Percentiles rank a stretch among this genome's conserved stretches.
Conservation (phyloP, 2,797 vertebrate genomes). For the Gadopsis bispinosus region DNA sequence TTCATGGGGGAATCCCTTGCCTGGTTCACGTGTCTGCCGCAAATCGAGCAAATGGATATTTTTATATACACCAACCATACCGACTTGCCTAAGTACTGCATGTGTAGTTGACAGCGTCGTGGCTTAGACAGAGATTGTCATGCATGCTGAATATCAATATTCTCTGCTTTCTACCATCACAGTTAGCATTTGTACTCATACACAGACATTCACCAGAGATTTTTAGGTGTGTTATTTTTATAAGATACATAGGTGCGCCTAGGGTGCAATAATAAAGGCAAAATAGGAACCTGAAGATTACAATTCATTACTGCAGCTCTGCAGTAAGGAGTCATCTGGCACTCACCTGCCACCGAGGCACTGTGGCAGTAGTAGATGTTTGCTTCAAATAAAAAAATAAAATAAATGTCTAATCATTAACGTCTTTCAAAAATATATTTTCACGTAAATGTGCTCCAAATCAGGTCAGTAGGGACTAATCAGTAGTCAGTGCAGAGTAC, state of each 20-base stretch:
- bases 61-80: neutral
- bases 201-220: neutral
- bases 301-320: neutral
- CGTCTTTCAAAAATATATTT: neutral
- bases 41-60: neutral
- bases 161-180: conserved; percentile 18
- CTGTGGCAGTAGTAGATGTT: neutral
- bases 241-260: neutral
- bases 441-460: conserved; percentile 1
- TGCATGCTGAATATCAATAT: conserved; percentile 33
- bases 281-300: neutral
- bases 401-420: neutral
- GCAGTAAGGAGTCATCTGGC: neutral
- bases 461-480: conserved; percentile 20
- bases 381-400: neutral
- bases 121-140: conserved; percentile 35
- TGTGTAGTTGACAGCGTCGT: conserved; percentile 45
- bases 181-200: neutral
- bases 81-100: neutral
- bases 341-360: neutral
- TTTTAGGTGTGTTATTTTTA: too few relatives aligned
- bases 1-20: neutral
- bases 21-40: neutral
- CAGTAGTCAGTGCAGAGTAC: conserved; percentile 10
- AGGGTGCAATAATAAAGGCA: neutral